Evolutionary conservation across 2,113 vertebrate species (phyloP), one percentile per base, ranked within the genome.

Genomic region (Piprites chloris): DNA sequence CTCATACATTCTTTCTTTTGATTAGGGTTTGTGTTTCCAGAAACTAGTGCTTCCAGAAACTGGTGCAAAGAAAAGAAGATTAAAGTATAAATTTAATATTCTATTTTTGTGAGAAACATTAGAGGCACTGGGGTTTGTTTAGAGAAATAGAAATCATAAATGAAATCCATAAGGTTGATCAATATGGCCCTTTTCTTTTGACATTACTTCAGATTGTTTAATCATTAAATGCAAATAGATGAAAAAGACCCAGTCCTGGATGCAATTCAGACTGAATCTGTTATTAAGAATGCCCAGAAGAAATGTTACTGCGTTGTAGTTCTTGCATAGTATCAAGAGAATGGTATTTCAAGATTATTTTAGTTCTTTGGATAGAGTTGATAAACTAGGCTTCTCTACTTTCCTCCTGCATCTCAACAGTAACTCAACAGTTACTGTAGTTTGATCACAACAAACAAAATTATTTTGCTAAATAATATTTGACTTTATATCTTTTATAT

Each of bases 71-170:
- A 33, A 44, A 53, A 49, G 6, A 42, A 49, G 2, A 39, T 44
- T 27, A 71, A 33, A n/a, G n/a, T 5, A 56, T 37, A 79, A 50
- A 55, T 46, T 6, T 41, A 44, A 12, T 37, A 1, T 33, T 86
- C 9, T 61, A 18, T 46, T n/a, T 67, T 72, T 58, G 11, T 67
- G 15, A 42, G 28, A 61, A 61, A 75, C 4, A 14, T 46, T 32
- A 80, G 5, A 37, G 7, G 52, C 13, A n/a, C 3, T 20, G 3
- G 4, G 0, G 0, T 4, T 46, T 55, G 21, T 41, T 50, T 28
- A 26, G 2, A 55, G 8, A 44, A 53, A 18, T 23, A 35, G 7
- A 42, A 87, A 47, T 67, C 6, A 46, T 58, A 44, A 46, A 41
- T 69, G 3, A 35, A 35, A 56, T 71, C 12, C 39, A 20, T 35